Evolutionary conservation across 2,797 vertebrate genomes (phyloP), one percentile per base, ranked within the genome.

Genomic region (Trichosurus vulpecula): DNA sequence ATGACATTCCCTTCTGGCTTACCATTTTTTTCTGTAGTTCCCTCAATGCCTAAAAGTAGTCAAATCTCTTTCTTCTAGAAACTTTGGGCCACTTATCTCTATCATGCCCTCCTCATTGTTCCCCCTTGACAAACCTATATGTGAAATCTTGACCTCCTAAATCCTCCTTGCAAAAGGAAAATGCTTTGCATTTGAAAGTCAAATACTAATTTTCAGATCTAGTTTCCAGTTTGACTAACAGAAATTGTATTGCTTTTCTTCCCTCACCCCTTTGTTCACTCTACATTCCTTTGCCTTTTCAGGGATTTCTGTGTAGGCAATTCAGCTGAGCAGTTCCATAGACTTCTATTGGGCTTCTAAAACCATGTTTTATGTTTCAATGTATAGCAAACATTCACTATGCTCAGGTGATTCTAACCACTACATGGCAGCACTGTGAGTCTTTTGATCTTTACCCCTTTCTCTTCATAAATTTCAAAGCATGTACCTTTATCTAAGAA

Each of bases 401-500:
- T 66, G 89, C 94, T 53, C 53, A 66, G 93, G 90, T 93, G 91
- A 96, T 61, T 91, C 6, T 47, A 91, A 94, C 9, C 56, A 96
- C 35, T 27, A 81, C 66, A 93, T 19, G 9, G 54, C 61, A 90
- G 90, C 16, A 89, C 92, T 95, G 92, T 55, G 74, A 94, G 89
- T 95, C 89, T 94, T 89, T 54, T 91, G 91, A 27, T 53, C 91
- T 93, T 95, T 90, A 11, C 31, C 56, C 19, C 92, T 56, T 47
- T 92, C 92, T 13, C 30, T 74, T 96, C 91, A 94, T 61, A 61
- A 94, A 93, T 27, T 52, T 94, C 94, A 95, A 92, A 27, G 47
- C 92, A 95, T 25, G 22, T 35, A 93, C 53, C 95, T 90, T 96
- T 66, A 94, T 96, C 94, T 51, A 91, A 55, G 54, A 95, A 92